Evolutionary conservation across 2,797 vertebrate genomes (phyloP).

Genomic region (Geotrypetes seraphini): DNA sequence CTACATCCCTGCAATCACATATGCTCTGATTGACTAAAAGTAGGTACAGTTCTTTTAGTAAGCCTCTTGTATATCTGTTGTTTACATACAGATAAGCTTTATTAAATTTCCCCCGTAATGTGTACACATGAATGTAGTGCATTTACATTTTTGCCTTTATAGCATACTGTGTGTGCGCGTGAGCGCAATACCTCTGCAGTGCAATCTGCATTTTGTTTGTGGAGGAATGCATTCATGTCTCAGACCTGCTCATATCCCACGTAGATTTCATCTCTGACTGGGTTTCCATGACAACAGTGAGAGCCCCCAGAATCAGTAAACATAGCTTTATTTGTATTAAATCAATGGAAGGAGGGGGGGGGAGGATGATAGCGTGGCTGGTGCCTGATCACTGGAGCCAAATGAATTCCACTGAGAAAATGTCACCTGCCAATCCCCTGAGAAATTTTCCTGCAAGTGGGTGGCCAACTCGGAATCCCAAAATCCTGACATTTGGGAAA

Average conservation of each 20-base stretch:
- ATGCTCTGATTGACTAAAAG: too few species aligned
- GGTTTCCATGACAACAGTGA: constrained; percentile 34
- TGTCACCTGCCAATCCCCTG: neutral
- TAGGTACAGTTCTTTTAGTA: too few species aligned
- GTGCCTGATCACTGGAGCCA: neutral
- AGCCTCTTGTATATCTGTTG: too few species aligned
- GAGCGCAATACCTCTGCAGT: too few species aligned
- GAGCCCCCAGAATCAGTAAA: constrained; percentile 25
- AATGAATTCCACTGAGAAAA: neutral
- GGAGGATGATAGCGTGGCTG: too few species aligned
- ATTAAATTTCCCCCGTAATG: too few species aligned
- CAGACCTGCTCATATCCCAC: constrained; percentile 16
- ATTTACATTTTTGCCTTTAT: too few species aligned
- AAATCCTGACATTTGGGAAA: neutral
- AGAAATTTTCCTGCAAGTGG: neutral
- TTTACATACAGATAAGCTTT: too few species aligned
- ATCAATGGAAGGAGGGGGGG: neutral
- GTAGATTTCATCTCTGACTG: constrained; percentile 17
- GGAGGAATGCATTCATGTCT: constrained; percentile 20
- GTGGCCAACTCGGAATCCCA: neutral
- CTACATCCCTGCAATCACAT: too few species aligned
- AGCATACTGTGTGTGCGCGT: too few species aligned
- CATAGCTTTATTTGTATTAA: constrained; percentile 13
- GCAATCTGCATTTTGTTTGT: too few species aligned
- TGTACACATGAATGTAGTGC: too few species aligned